Base-by-base conservation (phyloP, 2,113 vertebrate species). In the Thalassoma bifasciatum region DNA sequence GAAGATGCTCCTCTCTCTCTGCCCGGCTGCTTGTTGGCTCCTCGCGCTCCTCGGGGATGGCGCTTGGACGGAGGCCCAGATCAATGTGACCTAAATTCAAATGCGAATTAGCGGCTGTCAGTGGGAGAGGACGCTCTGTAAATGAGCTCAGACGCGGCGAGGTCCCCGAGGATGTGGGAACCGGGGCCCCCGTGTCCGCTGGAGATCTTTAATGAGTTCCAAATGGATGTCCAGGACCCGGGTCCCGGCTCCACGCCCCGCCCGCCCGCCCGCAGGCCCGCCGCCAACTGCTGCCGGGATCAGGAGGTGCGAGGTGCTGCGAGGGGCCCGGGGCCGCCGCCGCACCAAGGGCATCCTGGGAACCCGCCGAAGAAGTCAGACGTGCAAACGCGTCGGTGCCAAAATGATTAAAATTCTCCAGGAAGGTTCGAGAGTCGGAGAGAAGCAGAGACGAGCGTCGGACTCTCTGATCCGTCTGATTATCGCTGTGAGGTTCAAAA, bases 11-110 rank as follows among this genome's bases (percentile, higher is more conserved):
- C 77, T 54, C 51, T 46, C 56, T 73, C 70, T 64, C 77, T 75
- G 84, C 79, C 69, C 60, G 76, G 84, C 72, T 77, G 75, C 40
- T 21, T 10, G 49, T 62, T 81, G 77, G 79, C 81, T 76, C 50
- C 23, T 53, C 0, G 12, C 47, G 75, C 42, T 86, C 91, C 88
- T 38, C 6, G 1, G 92, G 90, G 89, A 86, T 67, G 13, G 37
- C 52, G 68, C 75, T 85, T 93, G 93, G 93, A 92, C 83, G 8
- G 21, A 81, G 87, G 92, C 93, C 92, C 92, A 91, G 91, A 93
- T 93, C 91, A 89, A 91, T 91, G 89, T 93, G 92, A 94, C 92
- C 92, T 92, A 93, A 88, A 94, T 93, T 93, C 91, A 92, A 88
- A 92, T 91, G 90, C 65, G 90, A 94, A 89, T 91, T 90, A 91